These are phyloP conservation scores for Drosophila suboccidentalis DNA, from an alignment of 2,888 invertebrate species.

Conservation along the genomic window DNA sequence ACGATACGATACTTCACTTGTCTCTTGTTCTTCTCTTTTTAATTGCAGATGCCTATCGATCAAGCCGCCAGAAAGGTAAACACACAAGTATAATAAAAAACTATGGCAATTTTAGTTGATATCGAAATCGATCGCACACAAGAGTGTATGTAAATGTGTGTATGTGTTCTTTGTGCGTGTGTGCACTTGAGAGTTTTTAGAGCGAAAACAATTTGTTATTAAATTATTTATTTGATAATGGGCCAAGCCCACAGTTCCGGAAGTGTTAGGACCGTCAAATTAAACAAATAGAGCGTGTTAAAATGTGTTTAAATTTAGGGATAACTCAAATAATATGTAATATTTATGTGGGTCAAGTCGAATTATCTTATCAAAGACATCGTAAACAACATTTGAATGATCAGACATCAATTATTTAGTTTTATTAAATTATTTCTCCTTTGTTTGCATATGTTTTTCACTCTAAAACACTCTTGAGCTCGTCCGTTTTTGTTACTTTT, in stretches of 20 bases:
- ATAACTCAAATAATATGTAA: constrained; percentile 9
- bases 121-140: constrained; percentile 59
- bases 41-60: constrained; percentile 92
- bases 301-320: constrained; percentile 30
- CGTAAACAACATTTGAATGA: background rate
- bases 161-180: constrained; percentile 8
- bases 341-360: constrained; percentile 23
- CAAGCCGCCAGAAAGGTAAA: constrained; percentile 91
- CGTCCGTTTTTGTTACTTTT: constrained; percentile 68
- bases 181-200: constrained; percentile 85
- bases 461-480: constrained; percentile 83
- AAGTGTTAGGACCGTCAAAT: constrained; percentile 50
- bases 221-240: constrained; percentile 60
- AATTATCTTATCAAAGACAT: constrained; percentile 14
- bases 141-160: too few relatives aligned
- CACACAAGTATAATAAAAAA: constrained; percentile 78
- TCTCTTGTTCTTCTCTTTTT: constrained; percentile 87
- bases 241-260: constrained; percentile 42
- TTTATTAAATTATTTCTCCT: background rate
- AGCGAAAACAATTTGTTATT: constrained; percentile 75
- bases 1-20: constrained; percentile 86
- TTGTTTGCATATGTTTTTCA: constrained; percentile 61
- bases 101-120: constrained; percentile 68
- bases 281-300: constrained; percentile 48
- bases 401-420: background rate